Percentiles rank a stretch among this genome's conserved stretches.
These are phyloP conservation scores for Micropoecilia bifurca DNA, from an alignment of 2,797 vertebrate species.

Conservation along the genomic window DNA sequence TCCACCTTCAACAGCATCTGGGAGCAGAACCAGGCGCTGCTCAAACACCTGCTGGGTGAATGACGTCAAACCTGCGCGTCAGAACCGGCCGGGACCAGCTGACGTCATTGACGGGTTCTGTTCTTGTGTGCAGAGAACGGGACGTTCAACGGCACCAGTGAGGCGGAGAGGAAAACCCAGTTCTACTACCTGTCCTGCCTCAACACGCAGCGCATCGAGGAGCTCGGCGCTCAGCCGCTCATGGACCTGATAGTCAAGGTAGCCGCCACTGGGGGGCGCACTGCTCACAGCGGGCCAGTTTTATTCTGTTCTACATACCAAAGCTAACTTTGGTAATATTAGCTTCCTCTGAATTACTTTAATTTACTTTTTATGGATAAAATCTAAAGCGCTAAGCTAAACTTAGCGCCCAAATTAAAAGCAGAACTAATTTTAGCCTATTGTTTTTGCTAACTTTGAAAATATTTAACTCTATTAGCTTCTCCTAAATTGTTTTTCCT, in stretches of 20 bases:
- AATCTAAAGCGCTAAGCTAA: too few relatives aligned
- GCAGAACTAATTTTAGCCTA: too few relatives aligned
- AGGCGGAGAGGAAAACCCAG: constrained; percentile 94
- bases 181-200: constrained; percentile 95
- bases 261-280: constrained; percentile 6
- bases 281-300: too few relatives aligned
- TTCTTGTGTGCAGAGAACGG: constrained; percentile 84
- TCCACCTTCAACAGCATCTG: constrained; percentile 98
- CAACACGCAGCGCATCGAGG: constrained; percentile 91
- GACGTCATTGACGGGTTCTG: neutral
- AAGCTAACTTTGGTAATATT: too few relatives aligned
- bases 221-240: constrained; percentile 91
- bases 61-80: neutral
- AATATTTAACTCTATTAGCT: too few relatives aligned
- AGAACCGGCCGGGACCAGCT: too few relatives aligned
- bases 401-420: too few relatives aligned
- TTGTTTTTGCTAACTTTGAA: too few relatives aligned
- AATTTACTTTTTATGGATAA: too few relatives aligned
- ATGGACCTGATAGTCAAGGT: constrained; percentile 93
- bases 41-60: constrained; percentile 94
- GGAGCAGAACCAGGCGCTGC: constrained; percentile 97
- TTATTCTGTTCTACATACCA: too few relatives aligned
- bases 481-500: too few relatives aligned
- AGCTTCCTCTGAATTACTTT: too few relatives aligned
- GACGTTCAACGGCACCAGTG: constrained; percentile 95